Base-by-base conservation (phyloP, 1,140 invertebrate genomes). In the Drosophila azteca region DNA sequence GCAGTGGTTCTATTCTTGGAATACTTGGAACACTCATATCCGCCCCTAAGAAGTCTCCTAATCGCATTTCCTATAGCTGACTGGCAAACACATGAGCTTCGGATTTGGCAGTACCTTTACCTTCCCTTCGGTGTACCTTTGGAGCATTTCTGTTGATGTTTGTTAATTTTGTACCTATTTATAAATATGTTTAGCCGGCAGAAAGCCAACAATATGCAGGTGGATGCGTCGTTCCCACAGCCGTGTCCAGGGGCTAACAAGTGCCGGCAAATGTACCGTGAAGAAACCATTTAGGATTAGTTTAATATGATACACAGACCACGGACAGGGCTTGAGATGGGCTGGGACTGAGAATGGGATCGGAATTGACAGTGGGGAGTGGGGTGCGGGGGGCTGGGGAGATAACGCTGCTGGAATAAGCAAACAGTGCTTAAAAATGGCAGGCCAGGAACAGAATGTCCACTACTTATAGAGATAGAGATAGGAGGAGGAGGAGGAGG, bases 241-340 rank as follows among this genome's bases (percentile, higher is more conserved):
- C 24, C 24, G 4, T 20, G 54, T 41, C n/a, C 15, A 46, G 29
- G 39, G 50, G 41, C 68, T 72, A 68, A 77, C 77, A 80, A 80
- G 73, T 81, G 82, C 82, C 59, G 59, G 83, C 82, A 90, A 90
- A 90, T 90, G 88, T 90, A 82, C 88, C 88, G 83, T 90, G 71
- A 90, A 90, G 82, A 89, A 90, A 82, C 81, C 89, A 89, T 90
- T 90, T 90, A 89, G 89, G 89, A 90, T 90, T 90, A 90, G 85
- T 90, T 90, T 90, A 90, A 90, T 90, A 90, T 89, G 81, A 89
- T 85, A 83, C 80, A 77, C 60, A 82, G 43, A 39, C 54, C 54
- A 59, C 52, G 50, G 24, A 29, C 39, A 20, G 15, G 9, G 6
- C 3, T 8, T 39, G 11, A 2, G 15, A 2, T 11, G 2, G 7